Evolutionary conservation across 1,140 invertebrate species (phyloP), one percentile per base, ranked within the genome.

Genomic region (Oncopeltus fasciatus): DNA sequence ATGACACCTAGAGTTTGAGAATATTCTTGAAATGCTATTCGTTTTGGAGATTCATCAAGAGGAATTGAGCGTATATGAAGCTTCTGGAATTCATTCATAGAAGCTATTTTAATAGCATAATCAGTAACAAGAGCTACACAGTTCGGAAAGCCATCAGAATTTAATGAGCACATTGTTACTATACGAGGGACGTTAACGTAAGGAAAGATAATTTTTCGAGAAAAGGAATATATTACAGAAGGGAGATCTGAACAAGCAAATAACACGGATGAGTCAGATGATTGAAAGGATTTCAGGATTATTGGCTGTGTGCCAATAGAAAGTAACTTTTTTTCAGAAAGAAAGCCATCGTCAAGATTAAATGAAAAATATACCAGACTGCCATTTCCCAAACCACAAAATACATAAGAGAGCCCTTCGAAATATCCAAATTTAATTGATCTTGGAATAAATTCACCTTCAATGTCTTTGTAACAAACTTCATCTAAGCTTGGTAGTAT

Each of bases 101-200:
- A 97, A 38, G 96, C 96, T 70, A 99, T 92, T 0, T 94, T 93
- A 0, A 99, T 83, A 0, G 89, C 89, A 68, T 83, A 88, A 69
- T 97, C 93, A 24, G 92, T 98, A 0, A 94, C 89, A 59, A 99
- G 74, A 14, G 95, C 94, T 70, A 99, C 82, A 76, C 92, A 92
- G 73, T 96, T 92, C 0, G 91, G 89, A 77, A 96, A 98, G 0
- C 90, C 88, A 70, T 91, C 84, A 0, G 94, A 88, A 75, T 98
- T 95, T 1, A 98, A 74, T 0, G 93, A 93, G 75, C 95, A 99
- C 93, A 99, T 98, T 70, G 97, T 92, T 70, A 92, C 93, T 0
- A 99, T 95, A 76, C 98, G 91, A 72, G 94, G 93, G 11, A 99
- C 77, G 75, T 99, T 99, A 1, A 99, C 96, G 78, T 98, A 98